Base-by-base conservation (phyloP, 2,888 invertebrate genomes). In the Cynaeus angustus region DNA sequence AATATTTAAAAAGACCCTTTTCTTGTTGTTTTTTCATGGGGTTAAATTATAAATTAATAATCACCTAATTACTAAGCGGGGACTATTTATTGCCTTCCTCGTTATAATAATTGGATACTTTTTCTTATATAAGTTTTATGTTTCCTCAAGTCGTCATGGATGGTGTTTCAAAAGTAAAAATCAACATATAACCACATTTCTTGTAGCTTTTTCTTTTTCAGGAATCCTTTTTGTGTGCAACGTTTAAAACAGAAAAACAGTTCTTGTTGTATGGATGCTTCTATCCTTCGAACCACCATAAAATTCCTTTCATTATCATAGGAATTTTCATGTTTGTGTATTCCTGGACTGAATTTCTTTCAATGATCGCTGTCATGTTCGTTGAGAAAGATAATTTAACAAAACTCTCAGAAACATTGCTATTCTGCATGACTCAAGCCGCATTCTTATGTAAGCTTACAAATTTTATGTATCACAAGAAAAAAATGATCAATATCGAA, bases 381-480 rank as follows among this genome's bases (percentile, higher is more conserved):
- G 7, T 72, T 0, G 72, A 71, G n/a, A 62, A 58, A 0, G 65
- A 69, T 6, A 67, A 74, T 61, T 41, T 75, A 3, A 61, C 61
- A 0, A 68, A 74, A 70, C 43, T 73, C 1, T 69, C 72, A 6
- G 75, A 72, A 52, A 75, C 70, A 12, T 58, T 74, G 13, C 73
- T 73, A 37, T 75, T 73, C 64, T 69, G 72, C 21, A 61, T 74
- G 59, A 75, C 75, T 8, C 72, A 77, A 62, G 53, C 68, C 7
- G 72, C 75, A 0, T 77, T 69, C 62, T 7, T 77, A 0, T 61
- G 66, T 4, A 75, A 77, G 50, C 62, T 77, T 2, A 56, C 59
- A n/a, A 73, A 73, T 48, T 75, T 75, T 52, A 50, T 72, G 6
- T 50, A 45, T 5, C 66, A 71, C 14, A 59, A 71, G 13, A 41